These are phyloP conservation scores for Lepidurus arcticus DNA, from an alignment of 1,140 invertebrate genomes.

Conservation along the genomic window DNA sequence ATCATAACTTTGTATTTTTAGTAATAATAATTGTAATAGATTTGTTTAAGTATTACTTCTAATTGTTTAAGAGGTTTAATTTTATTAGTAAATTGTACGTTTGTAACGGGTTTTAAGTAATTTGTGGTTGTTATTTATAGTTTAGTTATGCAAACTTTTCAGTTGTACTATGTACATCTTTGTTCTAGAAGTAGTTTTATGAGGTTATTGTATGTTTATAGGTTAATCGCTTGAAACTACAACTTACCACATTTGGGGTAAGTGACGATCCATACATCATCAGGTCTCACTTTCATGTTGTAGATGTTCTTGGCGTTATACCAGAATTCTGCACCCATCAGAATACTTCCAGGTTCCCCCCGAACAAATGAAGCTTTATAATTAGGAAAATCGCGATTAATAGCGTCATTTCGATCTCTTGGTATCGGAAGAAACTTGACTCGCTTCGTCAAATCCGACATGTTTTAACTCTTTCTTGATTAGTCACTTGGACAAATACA, in stretches of 20 bases:
- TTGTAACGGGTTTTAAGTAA: too few relatives aligned
- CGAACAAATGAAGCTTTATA: conserved; percentile 26
- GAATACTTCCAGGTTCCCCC: conserved; percentile 30
- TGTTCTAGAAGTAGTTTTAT: background rate
- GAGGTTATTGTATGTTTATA: background rate
- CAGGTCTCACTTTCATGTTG: conserved; percentile 26
- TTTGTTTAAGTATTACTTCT: too few relatives aligned
- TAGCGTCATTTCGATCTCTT: background rate
- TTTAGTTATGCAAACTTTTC: background rate
- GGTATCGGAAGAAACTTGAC: background rate
- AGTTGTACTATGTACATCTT: background rate
- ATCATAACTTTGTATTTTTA: background rate
- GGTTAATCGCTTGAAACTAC: background rate
- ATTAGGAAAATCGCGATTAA: conserved; percentile 21
- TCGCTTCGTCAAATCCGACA: background rate
- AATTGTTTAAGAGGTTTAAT: too few relatives aligned
- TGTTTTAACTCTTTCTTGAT: background rate
- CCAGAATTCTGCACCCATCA: conserved; percentile 20
- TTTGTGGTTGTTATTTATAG: too few relatives aligned
- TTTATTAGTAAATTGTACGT: too few relatives aligned
- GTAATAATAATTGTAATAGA: background rate
- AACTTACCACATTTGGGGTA: conserved; percentile 31
- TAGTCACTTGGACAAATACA: too few relatives aligned
- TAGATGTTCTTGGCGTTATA: conserved; percentile 28
- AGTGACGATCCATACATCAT: conserved; percentile 34